These are phyloP conservation scores for Ophiothrix spiculata DNA, from an alignment of 35 echinoderm and acorn worm genomes.

Conservation along the genomic window DNA sequence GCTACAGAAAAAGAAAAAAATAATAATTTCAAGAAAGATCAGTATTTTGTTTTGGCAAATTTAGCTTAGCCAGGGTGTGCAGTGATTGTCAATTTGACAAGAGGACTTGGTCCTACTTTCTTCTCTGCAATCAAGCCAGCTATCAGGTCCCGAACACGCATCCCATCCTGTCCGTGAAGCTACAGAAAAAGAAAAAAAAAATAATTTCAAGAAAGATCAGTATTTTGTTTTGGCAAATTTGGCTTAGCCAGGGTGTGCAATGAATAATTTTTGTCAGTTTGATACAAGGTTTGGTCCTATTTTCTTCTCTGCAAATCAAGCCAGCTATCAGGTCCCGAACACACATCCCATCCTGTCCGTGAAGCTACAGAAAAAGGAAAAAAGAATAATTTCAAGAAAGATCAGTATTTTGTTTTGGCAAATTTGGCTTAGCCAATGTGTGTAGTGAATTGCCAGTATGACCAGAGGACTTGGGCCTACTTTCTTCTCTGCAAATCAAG, in stretches of 20 bases:
- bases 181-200: background rate
- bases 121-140: background rate
- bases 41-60: too few relatives aligned
- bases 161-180: background rate
- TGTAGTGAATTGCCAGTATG: background rate
- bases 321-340: background rate
- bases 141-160: background rate
- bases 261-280: background rate
- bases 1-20: background rate
- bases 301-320: background rate
- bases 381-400: too few relatives aligned
- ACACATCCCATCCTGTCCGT: background rate
- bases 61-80: too few relatives aligned
- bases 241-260: too few relatives aligned
- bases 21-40: too few relatives aligned
- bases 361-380: background rate
- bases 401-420: too few relatives aligned
- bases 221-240: too few relatives aligned
- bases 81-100: background rate
- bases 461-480: background rate
- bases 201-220: too few relatives aligned
- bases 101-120: background rate
- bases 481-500: background rate
- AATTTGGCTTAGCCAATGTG: too few relatives aligned
- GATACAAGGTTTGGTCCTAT: background rate